A percentile compares a stretch with the other conserved stretches of the same genome.
phyloP scores from a whole-genome alignment of 2,113 vertebrate genomes.

The Sporophila hypoxantha region DNA sequence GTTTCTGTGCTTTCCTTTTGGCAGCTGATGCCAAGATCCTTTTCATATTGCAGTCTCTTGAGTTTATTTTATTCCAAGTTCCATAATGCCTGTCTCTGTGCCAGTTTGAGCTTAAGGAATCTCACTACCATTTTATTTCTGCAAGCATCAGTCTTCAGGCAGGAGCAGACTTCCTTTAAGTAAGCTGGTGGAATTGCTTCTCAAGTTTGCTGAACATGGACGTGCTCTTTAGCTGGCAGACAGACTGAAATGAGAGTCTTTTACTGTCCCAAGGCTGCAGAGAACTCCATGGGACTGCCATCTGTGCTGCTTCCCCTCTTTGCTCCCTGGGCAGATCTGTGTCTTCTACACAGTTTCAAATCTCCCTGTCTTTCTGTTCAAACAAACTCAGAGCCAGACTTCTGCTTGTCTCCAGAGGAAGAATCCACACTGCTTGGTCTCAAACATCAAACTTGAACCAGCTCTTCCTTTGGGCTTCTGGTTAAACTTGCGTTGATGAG shows the following conservation, averaged over 20 bases:
- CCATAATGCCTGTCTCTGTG: background rate
- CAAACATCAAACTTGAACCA: background rate
- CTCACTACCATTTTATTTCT: background rate
- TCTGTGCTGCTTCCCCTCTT: background rate
- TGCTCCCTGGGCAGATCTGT: background rate
- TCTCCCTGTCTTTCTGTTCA: background rate
- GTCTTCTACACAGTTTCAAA: background rate
- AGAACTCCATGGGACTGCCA: background rate
- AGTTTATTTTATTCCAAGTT: conserved; percentile 2
- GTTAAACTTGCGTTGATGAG: background rate
- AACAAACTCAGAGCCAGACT: background rate
- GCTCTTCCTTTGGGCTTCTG: background rate
- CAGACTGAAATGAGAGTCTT: background rate
- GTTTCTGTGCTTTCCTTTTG: conserved; percentile 12
- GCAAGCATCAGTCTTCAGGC: background rate
- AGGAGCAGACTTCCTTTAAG: background rate
- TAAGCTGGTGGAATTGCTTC: background rate
- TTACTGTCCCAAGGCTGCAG: background rate
- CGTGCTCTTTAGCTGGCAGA: background rate
- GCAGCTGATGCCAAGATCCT: conserved; percentile 15
- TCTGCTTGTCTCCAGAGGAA: background rate
- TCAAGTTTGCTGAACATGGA: background rate
- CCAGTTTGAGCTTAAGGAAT: conserved; percentile 18
- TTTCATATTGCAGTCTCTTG: background rate
- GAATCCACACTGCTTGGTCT: background rate